Conservation (phyloP, 2,888 invertebrate genomes). For the Drosophila borborema region DNA sequence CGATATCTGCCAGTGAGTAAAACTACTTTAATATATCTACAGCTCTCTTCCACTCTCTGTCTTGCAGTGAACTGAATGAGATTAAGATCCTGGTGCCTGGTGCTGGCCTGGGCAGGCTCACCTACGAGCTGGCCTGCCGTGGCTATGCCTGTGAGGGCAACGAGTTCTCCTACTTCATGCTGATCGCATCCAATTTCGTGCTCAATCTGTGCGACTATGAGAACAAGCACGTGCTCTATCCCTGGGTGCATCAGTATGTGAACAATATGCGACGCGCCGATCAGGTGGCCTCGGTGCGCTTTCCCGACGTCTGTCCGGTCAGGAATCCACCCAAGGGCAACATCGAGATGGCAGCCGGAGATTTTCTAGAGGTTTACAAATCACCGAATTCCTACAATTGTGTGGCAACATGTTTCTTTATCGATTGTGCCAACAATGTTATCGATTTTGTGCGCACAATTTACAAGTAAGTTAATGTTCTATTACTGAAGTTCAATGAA, state of each 20-base stretch:
- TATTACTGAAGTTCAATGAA: no score
- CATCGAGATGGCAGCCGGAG: conserved; percentile 98
- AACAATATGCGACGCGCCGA: conserved; percentile 94
- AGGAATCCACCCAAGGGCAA: conserved; percentile 87
- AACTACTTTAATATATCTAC: background rate
- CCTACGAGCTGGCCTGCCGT: conserved; percentile 95
- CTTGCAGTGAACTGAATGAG: conserved; percentile 78
- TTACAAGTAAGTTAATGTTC: conserved; percentile 86
- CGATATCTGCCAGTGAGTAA: background rate
- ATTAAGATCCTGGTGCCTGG: conserved; percentile 96
- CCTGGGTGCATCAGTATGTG: conserved; percentile 97
- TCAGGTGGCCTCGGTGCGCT: conserved; percentile 91
- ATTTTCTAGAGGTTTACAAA: conserved; percentile 91
- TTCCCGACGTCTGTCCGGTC: conserved; percentile 95
- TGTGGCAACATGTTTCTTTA: conserved; percentile 98
- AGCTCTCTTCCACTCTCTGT: background rate
- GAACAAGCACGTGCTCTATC: conserved; percentile 93
- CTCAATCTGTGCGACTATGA: conserved; percentile 90
- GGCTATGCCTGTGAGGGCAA: conserved; percentile 98
- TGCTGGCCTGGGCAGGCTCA: conserved; percentile 97
- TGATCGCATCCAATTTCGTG: conserved; percentile 98
- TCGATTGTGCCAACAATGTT: conserved; percentile 98
- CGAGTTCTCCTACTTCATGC: conserved; percentile 98
- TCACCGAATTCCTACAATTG: conserved; percentile 89
- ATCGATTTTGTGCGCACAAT: conserved; percentile 97